A percentile compares a stretch with the other conserved stretches of the same genome.
Conservation (phyloP, 64 coral and sea anemone genomes). For the Platygyra sinensis region DNA sequence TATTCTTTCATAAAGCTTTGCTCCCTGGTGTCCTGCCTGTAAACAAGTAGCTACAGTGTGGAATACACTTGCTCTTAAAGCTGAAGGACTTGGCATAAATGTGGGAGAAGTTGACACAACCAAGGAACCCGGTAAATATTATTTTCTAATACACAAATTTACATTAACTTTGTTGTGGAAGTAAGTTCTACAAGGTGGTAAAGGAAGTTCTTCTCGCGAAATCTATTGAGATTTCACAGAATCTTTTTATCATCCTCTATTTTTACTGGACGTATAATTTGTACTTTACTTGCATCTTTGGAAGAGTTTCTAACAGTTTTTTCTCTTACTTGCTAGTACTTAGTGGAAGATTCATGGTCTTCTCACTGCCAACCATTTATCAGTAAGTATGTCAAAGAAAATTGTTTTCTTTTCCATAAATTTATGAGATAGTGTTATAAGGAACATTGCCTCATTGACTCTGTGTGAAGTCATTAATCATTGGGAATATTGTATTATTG, state of each 20-base stretch:
- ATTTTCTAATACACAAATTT: too few species aligned
- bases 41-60: slow-evolving; percentile 74
- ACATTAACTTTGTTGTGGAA: too few species aligned
- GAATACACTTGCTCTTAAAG: slow-evolving; percentile 67
- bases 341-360: slow-evolving; percentile 91
- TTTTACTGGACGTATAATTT: too few species aligned
- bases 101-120: slow-evolving; percentile 92
- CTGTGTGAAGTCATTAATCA: too few species aligned
- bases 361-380: slow-evolving; percentile 87
- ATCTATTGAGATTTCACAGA: neutral
- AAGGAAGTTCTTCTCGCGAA: too few species aligned
- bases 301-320: neutral
- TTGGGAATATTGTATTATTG: too few species aligned
- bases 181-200: too few species aligned
- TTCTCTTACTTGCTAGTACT: slow-evolving; percentile 37
- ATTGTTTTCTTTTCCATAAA: neutral
- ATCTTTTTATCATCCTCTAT: neutral
- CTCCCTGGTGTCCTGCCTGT: slow-evolving; percentile 92
- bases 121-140: slow-evolving; percentile 59
- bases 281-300: neutral
- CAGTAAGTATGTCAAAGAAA: slow-evolving; percentile 63
- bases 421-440: too few species aligned
- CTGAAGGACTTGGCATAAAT: slow-evolving; percentile 72
- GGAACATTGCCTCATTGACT: too few species aligned
- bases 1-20: slow-evolving; percentile 54